A percentile compares a stretch with the other conserved stretches of the same genome.
Evolutionary conservation across 2,113 vertebrate genomes (phyloP).

Genomic region (Ceyx margarethae): DNA sequence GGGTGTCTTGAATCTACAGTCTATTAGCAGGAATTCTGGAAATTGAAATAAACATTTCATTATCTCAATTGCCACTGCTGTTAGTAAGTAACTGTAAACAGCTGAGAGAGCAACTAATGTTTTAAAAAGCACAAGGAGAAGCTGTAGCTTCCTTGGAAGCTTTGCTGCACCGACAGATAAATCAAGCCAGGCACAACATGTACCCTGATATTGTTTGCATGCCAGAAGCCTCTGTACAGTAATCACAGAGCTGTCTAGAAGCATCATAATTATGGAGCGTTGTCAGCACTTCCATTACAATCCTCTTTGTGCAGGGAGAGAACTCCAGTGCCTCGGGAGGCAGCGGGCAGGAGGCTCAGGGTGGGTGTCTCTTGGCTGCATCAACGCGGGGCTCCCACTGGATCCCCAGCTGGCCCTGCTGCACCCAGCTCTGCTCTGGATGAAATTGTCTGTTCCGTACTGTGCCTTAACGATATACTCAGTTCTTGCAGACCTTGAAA

Average conservation of each 20-base stretch:
- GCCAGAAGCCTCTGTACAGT: conserved; percentile 40
- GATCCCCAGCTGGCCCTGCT: background rate
- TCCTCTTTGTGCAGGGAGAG: conserved; percentile 8
- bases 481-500: background rate
- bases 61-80: background rate
- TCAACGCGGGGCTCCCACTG: fast-evolving
- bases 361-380: background rate
- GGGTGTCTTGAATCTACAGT: background rate
- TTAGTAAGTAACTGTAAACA: background rate
- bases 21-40: background rate
- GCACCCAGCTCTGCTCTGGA: fast-evolving
- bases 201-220: conserved; percentile 14
- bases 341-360: background rate
- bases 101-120: background rate
- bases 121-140: background rate
- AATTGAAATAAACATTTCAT: background rate
- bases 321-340: conserved; percentile 10
- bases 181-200: background rate
- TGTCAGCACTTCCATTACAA: conserved; percentile 50
- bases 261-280: conserved; percentile 38
- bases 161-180: background rate
- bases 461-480: background rate
- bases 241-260: conserved; percentile 34
- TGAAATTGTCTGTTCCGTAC: background rate
- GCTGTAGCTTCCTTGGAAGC: background rate